These are phyloP conservation scores for Odontomachus brunneus DNA, from an alignment of 1,140 invertebrate genomes.

Conservation along the genomic window DNA sequence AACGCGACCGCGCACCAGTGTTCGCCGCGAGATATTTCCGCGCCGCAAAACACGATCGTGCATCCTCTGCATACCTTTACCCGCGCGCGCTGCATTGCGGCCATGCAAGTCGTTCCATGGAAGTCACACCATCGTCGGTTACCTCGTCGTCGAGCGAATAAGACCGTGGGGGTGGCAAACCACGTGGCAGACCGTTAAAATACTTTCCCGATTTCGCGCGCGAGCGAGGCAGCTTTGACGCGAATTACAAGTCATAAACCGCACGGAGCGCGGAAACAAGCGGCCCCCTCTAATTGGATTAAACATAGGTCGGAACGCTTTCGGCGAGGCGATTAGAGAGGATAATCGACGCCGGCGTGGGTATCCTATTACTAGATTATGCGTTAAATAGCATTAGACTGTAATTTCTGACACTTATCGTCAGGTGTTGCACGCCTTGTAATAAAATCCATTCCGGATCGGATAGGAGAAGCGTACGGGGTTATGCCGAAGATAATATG, in stretches of 20 bases:
- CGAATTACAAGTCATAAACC: background rate
- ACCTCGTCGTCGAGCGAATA: too few relatives aligned
- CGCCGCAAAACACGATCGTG: slow-evolving; percentile 4
- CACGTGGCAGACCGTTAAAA: too few relatives aligned
- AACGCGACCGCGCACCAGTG: background rate
- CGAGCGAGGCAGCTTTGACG: slow-evolving; percentile 1
- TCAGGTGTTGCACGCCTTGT: background rate
- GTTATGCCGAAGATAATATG: too few relatives aligned
- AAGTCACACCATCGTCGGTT: too few relatives aligned
- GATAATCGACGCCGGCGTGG: slow-evolving; percentile 39
- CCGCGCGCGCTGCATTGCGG: too few relatives aligned
- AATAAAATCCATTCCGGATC: background rate
- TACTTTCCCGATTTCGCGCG: too few relatives aligned
- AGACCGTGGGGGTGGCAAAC: too few relatives aligned
- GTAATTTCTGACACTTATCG: slow-evolving; percentile 40
- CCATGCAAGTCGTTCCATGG: too few relatives aligned
- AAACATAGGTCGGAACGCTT: slow-evolving; percentile 16
- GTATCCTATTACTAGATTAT: slow-evolving; percentile 44
- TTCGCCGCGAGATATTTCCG: slow-evolving; percentile 9
- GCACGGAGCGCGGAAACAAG: background rate
- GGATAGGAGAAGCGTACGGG: too few relatives aligned
- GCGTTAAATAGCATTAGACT: slow-evolving; percentile 39
- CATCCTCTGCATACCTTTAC: too few relatives aligned
- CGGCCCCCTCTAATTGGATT: slow-evolving; percentile 47
- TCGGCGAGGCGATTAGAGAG: slow-evolving; percentile 31